Conservation (phyloP, 2,888 invertebrate genomes). For the Limnephilus rhombicus region DNA sequence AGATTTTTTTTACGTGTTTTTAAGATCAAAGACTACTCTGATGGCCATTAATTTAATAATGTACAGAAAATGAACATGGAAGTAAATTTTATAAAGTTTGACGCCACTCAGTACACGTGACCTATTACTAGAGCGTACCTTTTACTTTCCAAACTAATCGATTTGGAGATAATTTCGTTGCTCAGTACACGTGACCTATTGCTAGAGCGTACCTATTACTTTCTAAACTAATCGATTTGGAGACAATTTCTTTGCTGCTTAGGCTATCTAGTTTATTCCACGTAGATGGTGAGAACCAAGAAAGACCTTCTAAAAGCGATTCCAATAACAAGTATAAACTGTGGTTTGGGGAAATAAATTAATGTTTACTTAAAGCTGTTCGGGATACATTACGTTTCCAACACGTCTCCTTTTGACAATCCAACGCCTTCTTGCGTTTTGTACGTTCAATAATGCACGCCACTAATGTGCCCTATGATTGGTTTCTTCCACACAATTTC, state of each 20-base stretch:
- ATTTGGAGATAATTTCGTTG: neutral
- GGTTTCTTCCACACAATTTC: neutral
- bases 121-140: neutral
- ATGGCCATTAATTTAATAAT: too few relatives aligned
- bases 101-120: neutral
- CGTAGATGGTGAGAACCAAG: neutral
- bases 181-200: neutral
- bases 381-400: neutral
- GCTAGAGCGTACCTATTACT: neutral
- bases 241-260: neutral
- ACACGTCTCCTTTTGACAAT: neutral
- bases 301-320: neutral
- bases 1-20: too few relatives aligned
- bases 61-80: neutral
- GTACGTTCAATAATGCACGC: neutral
- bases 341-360: neutral
- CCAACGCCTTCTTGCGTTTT: neutral
- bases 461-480: neutral
- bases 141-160: neutral
- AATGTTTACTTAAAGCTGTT: neutral
- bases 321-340: neutral
- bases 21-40: too few relatives aligned
- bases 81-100: neutral
- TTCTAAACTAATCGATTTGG: neutral
- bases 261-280: neutral